These are phyloP conservation scores for Thinocorus orbignyianus DNA, from an alignment of 2,113 vertebrate genomes.

Conservation along the genomic window DNA sequence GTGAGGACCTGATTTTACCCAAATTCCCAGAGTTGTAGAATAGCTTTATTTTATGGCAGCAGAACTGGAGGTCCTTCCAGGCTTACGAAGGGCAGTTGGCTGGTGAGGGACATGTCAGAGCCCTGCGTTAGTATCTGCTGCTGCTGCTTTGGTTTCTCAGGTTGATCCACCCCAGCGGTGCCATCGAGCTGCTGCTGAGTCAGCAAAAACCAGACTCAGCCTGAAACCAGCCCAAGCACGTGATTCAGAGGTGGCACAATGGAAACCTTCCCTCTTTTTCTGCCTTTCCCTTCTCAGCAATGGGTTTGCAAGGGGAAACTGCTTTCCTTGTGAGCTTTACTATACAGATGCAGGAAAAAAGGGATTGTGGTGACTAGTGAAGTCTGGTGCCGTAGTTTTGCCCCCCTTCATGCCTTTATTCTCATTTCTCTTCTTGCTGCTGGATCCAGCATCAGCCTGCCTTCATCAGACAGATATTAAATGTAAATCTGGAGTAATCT, in stretches of 20 bases:
- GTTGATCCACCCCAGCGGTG: neutral
- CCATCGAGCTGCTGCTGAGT: neutral
- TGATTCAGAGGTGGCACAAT: neutral
- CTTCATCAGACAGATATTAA: neutral
- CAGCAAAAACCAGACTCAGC: neutral
- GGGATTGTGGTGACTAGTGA: neutral
- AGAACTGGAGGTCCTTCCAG: neutral
- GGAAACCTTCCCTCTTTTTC: neutral
- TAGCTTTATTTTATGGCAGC: neutral
- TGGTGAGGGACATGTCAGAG: neutral
- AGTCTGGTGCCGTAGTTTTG: neutral
- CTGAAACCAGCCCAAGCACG: neutral
- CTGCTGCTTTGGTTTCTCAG: neutral
- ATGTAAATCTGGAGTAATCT: neutral
- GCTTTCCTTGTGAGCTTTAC: neutral
- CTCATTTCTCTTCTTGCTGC: neutral
- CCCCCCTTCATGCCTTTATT: neutral
- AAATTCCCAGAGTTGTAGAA: neutral
- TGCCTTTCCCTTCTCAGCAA: neutral
- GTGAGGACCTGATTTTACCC: neutral
- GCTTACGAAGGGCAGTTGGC: neutral
- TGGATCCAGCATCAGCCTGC: neutral
- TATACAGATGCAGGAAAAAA: neutral
- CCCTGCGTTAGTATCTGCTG: neutral
- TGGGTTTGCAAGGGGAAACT: fast-evolving